Evolutionary conservation across 1,140 invertebrate genomes (phyloP), one percentile per base, ranked within the genome.

Genomic region (Zaprionus lachaisei): DNA sequence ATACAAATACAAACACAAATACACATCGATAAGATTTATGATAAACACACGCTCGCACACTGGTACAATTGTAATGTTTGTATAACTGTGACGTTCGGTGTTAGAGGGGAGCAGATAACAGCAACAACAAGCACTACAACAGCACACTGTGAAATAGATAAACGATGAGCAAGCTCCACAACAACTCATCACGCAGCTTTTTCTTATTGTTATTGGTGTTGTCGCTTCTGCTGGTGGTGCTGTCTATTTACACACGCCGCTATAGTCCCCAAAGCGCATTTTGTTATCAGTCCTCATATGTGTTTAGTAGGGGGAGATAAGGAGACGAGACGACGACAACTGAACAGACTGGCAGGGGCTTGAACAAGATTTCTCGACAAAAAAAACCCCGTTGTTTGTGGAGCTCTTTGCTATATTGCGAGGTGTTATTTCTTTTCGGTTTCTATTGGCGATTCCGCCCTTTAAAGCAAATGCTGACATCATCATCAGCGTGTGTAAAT

Each of bases 371-470:
- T 51, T 20, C 4, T 41, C 64, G 38, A 44, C 55, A 60, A 69
- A 65, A 71, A 73, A 85, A 82, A 77, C 69, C 55, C 38, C 70
- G 57, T 87, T 86, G 61, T 79, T 76, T 56, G 51, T 54, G 38
- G 38, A 69, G 75, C 71, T 68, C 31, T 68, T 61, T 15, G 37
- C 41, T 51, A 44, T 63, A 49, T 70, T 63, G 38, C 44, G 31
- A 74, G 38, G 58, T 61, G 58, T 47, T 56, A 63, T 24, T 58
- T 49, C 31, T 15, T 41, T 24, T 20, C 22, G 4, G 58, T 38
- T 74, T 57, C 34, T 62, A 63, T 75, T 71, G 55, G 58, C 67
- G 49, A 54, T 56, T 15, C 56, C 65, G 65, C 72, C 67, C 60
- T 71, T 75, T 54, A 12, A 34, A 61, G 61, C 62, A 66, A 51